Base-by-base conservation (phyloP, 2,888 invertebrate genomes). In the Tuberolachnus salignus region DNA sequence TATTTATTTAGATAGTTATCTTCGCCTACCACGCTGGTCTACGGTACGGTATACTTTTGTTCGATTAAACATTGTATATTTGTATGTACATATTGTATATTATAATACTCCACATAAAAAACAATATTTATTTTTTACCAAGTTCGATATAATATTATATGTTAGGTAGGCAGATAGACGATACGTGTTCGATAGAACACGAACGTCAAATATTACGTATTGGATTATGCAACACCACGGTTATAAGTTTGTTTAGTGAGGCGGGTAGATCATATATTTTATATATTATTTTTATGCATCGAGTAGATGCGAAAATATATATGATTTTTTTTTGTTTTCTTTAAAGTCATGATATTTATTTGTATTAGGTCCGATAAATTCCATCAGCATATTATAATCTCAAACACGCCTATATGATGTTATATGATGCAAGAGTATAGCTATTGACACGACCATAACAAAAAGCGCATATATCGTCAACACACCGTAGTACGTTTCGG, bases 371-470 rank as follows among this genome's bases (percentile, higher is more conserved):
- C 49, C 49, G 72, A 49, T 72, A 49, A 61, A 72, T 72, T 72
- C 59, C 49, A 49, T 49, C n/a, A 14, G 26, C 49, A n/a, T 19
- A 42, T 34, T 63, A 21, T 51, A 46, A n/a, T 66, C n/a, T 59
- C 66, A 19, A 72, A 72, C 72, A 72, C 72, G 49, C 59, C 72
- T 34, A 34, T 51, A 14, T 34, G 6, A 9, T 61, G n/a, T 10
- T n/a, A 42, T 61, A 42, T 23, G 2, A 10, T 34, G 34, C 6
- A n/a, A n/a, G 34, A 4, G 34, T 34, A 34, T 34, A 6, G 34
- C 34, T 34, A 61, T 73, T 51, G 73, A 74, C 73, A 74, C 53
- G 51, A 53, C 51, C n/a, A n/a, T 64, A 63, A 74, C 63, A 74
- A 74, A 64, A 74, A 64, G 53, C 21, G 11, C 73, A 63, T 26